These are phyloP conservation scores for Leptocoma aspasia DNA, from an alignment of 2,113 vertebrate genomes.

Conservation along the genomic window DNA sequence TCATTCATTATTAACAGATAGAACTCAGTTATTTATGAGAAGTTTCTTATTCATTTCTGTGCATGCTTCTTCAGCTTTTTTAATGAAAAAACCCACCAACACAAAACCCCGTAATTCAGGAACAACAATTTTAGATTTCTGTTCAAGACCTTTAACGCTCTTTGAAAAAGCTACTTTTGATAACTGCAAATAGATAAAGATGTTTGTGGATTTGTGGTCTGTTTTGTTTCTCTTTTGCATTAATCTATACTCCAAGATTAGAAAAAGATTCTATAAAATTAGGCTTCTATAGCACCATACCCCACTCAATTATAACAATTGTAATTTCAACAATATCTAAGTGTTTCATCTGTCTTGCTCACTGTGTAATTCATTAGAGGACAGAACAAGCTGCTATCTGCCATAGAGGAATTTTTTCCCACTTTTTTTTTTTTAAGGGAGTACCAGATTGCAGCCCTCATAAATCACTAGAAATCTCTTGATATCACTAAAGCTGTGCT, in stretches of 20 bases:
- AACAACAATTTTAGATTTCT: not conserved
- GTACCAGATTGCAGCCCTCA: not conserved
- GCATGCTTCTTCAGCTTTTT: not conserved
- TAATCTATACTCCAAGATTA: not conserved
- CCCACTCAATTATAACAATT: not conserved
- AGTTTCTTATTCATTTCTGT: not conserved
- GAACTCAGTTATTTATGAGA: slow-evolving; percentile 21
- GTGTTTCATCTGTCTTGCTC: not conserved
- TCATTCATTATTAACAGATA: slow-evolving; percentile 25
- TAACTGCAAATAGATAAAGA: not conserved
- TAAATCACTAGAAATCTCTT: not conserved
- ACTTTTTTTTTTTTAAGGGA: not conserved
- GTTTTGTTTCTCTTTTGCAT: not conserved
- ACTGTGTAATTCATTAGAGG: not conserved
- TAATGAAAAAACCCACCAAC: not conserved
- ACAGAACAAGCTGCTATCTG: not conserved
- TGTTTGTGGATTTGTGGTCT: not conserved
- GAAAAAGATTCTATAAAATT: not conserved
- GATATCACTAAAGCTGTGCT: not conserved
- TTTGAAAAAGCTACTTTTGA: not conserved
- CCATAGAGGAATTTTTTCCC: not conserved
- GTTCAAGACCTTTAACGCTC: not conserved
- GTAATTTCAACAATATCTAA: not conserved
- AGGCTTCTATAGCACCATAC: not conserved
- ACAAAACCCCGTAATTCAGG: not conserved